Base-by-base conservation (phyloP, 2,113 vertebrate genomes). In the Crocuta crocuta region DNA sequence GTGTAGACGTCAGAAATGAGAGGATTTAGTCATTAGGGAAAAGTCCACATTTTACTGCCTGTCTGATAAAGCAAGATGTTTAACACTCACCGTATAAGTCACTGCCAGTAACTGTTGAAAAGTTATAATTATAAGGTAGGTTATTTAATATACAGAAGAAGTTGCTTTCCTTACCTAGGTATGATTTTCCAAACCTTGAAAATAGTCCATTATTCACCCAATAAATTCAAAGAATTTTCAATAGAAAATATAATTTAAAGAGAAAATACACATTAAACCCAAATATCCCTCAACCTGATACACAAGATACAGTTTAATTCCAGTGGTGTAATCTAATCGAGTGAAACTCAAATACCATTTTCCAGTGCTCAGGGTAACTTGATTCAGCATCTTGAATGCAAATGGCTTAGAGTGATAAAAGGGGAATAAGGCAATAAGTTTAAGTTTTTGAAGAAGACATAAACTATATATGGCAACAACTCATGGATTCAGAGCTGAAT, bases 221-320 rank as follows among this genome's bases (percentile, higher is more conserved):
- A 70, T 83, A 91, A 91, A 78, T 92, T 23, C 61, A 86, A 95
- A 89, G n/a, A 58, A 31, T 94, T 89, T 97, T 94, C 43, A 89
- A 33, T 78, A 74, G 82, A 26, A 93, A 90, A 24, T 43, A 82
- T 76, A 83, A 89, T 92, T 78, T 95, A 86, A 95, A 85, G 45
- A 43, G 33, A 95, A 71, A 86, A 31, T 2, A 65, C 79, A 86
- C 28, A 48, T 83, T 92, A 68, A 82, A 79, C 31, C 23, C 43
- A 96, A 55, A 66, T 68, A 45, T 61, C 33, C 28, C 33, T 91
- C 66, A 73, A 66, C 12, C 33, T 68, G 12, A 53, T 83, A 45
- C 26, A 24, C 8, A 94, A 68, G 70, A 50, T 16, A 53, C 0
- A 70, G 0, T 80, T 73, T 91, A 26, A 55, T 91, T 85, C 53